phyloP scores from a whole-genome alignment of 2,113 vertebrate species.

The Upupa epops region DNA sequence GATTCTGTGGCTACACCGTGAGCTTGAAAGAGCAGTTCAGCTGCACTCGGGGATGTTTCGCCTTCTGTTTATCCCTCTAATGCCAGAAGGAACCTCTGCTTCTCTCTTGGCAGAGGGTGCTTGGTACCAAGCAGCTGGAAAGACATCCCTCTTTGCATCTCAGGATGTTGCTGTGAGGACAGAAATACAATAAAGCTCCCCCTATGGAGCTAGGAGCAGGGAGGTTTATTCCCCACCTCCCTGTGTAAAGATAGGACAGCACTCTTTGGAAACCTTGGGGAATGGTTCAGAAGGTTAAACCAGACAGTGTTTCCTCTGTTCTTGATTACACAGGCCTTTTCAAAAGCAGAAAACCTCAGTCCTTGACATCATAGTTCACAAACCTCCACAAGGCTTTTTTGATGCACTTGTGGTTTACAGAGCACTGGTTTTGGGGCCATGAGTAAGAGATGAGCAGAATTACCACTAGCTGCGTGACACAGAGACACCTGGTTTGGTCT shows the following conservation, averaged over 20 bases:
- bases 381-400: neutral
- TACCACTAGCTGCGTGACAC: neutral
- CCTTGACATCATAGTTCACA: neutral
- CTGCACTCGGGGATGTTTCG: slow-evolving; percentile 26
- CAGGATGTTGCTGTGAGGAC: neutral
- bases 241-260: neutral
- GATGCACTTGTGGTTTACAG: neutral
- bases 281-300: neutral
- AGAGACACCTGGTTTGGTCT: neutral
- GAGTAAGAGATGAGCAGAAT: neutral
- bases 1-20: slow-evolving; percentile 33
- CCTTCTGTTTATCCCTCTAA: slow-evolving; percentile 16
- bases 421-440: neutral
- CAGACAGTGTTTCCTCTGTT: neutral
- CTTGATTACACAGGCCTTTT: neutral
- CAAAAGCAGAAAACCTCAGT: neutral
- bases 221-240: neutral
- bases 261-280: neutral
- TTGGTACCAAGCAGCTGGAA: neutral
- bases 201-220: neutral
- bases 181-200: neutral
- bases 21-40: slow-evolving; percentile 30
- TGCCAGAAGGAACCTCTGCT: neutral
- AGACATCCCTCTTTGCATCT: neutral
- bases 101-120: neutral